Percentiles rank a stretch among this genome's conserved stretches.
Conservation (phyloP, 2,113 vertebrate species). For the Pantherophis guttatus region DNA sequence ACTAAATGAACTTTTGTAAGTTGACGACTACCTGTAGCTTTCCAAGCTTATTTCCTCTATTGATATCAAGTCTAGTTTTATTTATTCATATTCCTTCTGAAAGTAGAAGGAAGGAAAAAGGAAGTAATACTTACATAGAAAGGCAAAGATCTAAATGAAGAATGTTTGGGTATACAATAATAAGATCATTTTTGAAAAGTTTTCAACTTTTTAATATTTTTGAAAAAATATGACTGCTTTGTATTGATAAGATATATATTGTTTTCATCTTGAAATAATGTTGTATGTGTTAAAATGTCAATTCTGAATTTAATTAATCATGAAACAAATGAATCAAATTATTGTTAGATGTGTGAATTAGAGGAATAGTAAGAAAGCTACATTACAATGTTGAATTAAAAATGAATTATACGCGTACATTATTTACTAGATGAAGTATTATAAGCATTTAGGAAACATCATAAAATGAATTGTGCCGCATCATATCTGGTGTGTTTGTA, state of each 20-base stretch:
- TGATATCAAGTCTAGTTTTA: slow-evolving; percentile 29
- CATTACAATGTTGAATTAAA: neutral
- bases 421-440: neutral
- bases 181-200: neutral
- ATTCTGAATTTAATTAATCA: neutral
- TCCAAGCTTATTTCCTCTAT: slow-evolving; percentile 20
- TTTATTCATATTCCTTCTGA: slow-evolving; percentile 15
- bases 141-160: slow-evolving; percentile 19
- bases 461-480: neutral
- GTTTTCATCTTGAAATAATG: neutral
- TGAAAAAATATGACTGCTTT: neutral
- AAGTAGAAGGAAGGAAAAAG: neutral
- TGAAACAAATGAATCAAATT: neutral
- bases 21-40: neutral
- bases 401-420: neutral
- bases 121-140: neutral
- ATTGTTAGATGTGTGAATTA: neutral
- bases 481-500: neutral
- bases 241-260: neutral
- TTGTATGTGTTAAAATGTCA: neutral
- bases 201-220: neutral
- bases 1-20: neutral
- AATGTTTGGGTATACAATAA: too few relatives aligned
- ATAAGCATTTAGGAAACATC: neutral
- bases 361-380: too few relatives aligned